phyloP scores from a whole-genome alignment of 2,888 invertebrate genomes.

The Patella pellucida region DNA sequence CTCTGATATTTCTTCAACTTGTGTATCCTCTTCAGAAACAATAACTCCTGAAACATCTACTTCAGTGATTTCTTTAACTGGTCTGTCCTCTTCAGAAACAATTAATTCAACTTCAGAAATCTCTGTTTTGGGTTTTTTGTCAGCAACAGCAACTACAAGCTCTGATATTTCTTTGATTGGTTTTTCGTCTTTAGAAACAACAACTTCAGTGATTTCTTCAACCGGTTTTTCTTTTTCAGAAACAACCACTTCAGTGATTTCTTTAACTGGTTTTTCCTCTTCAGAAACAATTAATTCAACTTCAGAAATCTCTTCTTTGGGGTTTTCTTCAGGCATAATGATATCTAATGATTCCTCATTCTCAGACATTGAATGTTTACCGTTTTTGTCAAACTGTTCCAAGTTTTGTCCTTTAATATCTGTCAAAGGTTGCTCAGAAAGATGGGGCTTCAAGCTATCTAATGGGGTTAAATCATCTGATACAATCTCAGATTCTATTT shows the following conservation, averaged over 20 bases:
- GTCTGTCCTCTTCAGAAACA: neutral
- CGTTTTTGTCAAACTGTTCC: conserved; percentile 8
- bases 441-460: neutral
- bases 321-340: conserved; percentile 11
- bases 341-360: conserved; percentile 15
- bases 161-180: conserved; percentile 1
- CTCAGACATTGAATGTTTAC: neutral
- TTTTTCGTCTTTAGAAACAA: conserved; percentile 13
- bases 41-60: neutral
- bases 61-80: neutral
- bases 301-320: conserved; percentile 14
- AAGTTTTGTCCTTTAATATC: neutral
- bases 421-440: conserved; percentile 6
- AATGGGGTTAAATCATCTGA: neutral
- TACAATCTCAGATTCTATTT: conserved; percentile 16
- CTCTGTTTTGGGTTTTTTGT: neutral
- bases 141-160: conserved; percentile 15
- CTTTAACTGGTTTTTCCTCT: conserved; percentile 16
- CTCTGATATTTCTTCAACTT: no score
- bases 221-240: conserved; percentile 21
- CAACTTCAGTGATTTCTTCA: conserved; percentile 12
- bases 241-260: conserved; percentile 5
- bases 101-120: no score
- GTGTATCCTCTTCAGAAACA: no score
- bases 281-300: conserved; percentile 1